phyloP scores from a whole-genome alignment of 2,888 invertebrate species.

The Lasioglossum calceatum region DNA sequence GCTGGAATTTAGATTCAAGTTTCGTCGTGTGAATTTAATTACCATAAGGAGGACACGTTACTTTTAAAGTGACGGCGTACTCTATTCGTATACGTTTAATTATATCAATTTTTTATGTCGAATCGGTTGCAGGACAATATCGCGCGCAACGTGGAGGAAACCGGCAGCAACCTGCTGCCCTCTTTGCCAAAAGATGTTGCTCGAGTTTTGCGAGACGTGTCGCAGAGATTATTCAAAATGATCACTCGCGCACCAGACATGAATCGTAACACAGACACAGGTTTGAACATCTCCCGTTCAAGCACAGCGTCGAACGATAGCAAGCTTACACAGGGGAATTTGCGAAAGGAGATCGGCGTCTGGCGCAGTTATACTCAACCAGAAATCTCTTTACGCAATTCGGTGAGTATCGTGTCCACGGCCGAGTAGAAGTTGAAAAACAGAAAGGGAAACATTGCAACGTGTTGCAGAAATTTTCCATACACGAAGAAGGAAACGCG shows the following conservation, averaged over 20 bases:
- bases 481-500: slow-evolving; percentile 18
- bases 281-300: slow-evolving; percentile 30
- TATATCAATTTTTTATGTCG: neutral
- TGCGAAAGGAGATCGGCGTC: slow-evolving; percentile 13
- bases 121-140: slow-evolving; percentile 69
- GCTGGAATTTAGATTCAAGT: neutral
- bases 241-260: slow-evolving; percentile 71
- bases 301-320: slow-evolving; percentile 2
- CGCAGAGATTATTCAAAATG: slow-evolving; percentile 72
- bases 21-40: neutral
- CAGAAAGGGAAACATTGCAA: neutral
- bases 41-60: neutral
- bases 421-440: neutral
- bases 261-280: slow-evolving; percentile 64
- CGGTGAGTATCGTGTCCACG: neutral
- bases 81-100: neutral
- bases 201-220: slow-evolving; percentile 71
- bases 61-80: neutral
- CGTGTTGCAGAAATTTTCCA: slow-evolving; percentile 28
- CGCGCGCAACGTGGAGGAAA: slow-evolving; percentile 76
- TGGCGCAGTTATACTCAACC: slow-evolving; percentile 49
- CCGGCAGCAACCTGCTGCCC: slow-evolving; percentile 79
- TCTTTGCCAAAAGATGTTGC: slow-evolving; percentile 72
- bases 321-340: neutral
- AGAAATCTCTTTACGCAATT: slow-evolving; percentile 32